A percentile compares a stretch with the other conserved stretches of the same genome.
Evolutionary conservation across 2,113 vertebrate species (phyloP).

Genomic region (Cettia cetti): DNA sequence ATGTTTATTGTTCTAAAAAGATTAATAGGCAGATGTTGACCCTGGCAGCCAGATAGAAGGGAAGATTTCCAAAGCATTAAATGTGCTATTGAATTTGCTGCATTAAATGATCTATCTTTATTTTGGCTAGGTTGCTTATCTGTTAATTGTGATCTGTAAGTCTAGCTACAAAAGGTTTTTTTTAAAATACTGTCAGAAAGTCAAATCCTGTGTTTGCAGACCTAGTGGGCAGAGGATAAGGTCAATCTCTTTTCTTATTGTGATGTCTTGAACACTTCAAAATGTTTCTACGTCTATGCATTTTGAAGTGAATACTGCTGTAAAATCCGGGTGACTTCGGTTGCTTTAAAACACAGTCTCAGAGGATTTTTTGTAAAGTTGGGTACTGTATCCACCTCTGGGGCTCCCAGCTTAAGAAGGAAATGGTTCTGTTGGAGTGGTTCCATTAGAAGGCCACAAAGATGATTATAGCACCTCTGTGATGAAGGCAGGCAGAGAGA

Average conservation of each 20-base stretch:
- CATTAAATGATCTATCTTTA: not conserved
- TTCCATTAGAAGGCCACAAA: not conserved
- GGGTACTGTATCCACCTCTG: not conserved
- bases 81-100: not conserved
- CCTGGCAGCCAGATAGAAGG: not conserved
- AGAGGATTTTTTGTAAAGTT: not conserved
- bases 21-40: constrained; percentile 19
- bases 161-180: not conserved
- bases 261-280: not conserved
- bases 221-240: not conserved
- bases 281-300: not conserved
- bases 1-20: not conserved
- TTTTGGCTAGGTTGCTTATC: not conserved
- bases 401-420: not conserved
- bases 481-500: not conserved
- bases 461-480: not conserved
- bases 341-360: not conserved
- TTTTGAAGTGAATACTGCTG: not conserved
- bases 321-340: not conserved
- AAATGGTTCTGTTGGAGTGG: not conserved
- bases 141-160: not conserved
- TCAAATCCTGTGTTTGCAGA: not conserved
- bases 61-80: not conserved
- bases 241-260: not conserved
- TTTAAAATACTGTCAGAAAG: not conserved